phyloP scores from a whole-genome alignment of 2,888 invertebrate genomes.

The Andricus quercusramuli region DNA sequence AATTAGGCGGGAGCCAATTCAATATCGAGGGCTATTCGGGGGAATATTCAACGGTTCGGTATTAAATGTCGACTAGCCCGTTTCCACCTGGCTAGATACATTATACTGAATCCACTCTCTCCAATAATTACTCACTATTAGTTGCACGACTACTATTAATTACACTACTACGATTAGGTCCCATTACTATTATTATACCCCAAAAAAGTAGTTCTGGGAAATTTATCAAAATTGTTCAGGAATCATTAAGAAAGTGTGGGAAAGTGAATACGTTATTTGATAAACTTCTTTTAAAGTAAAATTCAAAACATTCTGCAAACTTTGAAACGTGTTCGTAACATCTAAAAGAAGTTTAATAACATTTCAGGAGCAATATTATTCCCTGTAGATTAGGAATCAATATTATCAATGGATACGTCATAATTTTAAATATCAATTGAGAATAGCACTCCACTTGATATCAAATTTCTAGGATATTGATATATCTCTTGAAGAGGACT shows the following conservation, averaged over 20 bases:
- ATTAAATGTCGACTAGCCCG: slow-evolving; percentile 74
- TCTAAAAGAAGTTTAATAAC: too few species aligned
- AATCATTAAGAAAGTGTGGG: too few species aligned
- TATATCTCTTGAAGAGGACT: slow-evolving; percentile 66
- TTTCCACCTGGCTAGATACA: slow-evolving; percentile 67
- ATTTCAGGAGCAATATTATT: neutral
- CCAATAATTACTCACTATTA: slow-evolving; percentile 14
- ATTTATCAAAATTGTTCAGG: too few species aligned
- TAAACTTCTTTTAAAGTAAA: too few species aligned
- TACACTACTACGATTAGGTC: neutral
- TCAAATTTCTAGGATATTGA: slow-evolving; percentile 49
- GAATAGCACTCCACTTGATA: neutral
- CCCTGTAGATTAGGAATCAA: neutral
- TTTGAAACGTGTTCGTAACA: too few species aligned
- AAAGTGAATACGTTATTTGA: too few species aligned
- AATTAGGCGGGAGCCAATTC: slow-evolving; percentile 77
- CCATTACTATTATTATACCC: neutral
- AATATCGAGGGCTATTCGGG: slow-evolving; percentile 76
- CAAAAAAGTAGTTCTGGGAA: too few species aligned
- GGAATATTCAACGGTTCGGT: slow-evolving; percentile 75
- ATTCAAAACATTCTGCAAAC: too few species aligned
- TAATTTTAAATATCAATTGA: neutral
- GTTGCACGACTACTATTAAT: neutral
- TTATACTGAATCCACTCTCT: slow-evolving; percentile 52
- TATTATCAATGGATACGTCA: too few species aligned